These are phyloP conservation scores for Drosophila prostipennis DNA, from an alignment of 2,888 invertebrate species.

Conservation along the genomic window DNA sequence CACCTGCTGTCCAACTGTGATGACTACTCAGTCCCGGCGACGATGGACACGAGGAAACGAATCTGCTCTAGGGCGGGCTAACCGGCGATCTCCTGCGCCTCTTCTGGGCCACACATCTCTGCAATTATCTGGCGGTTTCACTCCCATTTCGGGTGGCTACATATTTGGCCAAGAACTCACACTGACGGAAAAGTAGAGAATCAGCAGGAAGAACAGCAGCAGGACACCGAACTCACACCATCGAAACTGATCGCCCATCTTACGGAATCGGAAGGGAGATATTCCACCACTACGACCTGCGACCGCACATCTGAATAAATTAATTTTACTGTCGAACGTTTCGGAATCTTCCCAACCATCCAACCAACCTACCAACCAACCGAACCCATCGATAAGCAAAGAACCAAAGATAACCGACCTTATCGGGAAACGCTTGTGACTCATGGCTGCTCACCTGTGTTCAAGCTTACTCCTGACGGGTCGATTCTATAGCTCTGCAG, in stretches of 20 bases:
- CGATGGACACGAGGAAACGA: conserved; percentile 23
- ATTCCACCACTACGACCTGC: conserved; percentile 5
- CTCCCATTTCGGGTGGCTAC: background rate
- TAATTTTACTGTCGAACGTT: conserved; percentile 11
- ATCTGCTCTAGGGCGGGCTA: conserved; percentile 31
- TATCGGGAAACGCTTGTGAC: conserved; percentile 35
- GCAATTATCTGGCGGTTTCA: conserved; percentile 10
- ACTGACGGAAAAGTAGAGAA: conserved; percentile 22
- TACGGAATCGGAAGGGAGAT: background rate
- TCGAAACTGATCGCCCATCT: conserved; percentile 27
- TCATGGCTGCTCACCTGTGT: conserved; percentile 36
- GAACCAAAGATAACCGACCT: conserved; percentile 17
- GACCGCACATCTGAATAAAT: conserved; percentile 16
- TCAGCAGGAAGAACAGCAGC: conserved; percentile 27
- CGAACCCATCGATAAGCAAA: conserved; percentile 20
- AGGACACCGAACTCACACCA: conserved; percentile 38
- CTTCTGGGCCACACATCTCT: conserved; percentile 32
- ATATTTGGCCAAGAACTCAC: conserved; percentile 25
- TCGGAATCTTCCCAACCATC: background rate
- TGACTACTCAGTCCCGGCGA: conserved; percentile 19
- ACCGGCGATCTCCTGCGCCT: conserved; percentile 2
- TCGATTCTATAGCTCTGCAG: conserved; percentile 66
- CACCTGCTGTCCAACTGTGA: conserved; percentile 35
- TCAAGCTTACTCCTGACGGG: conserved; percentile 48
- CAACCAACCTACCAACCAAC: background rate